These are phyloP conservation scores for Tetramorium alpestre DNA, from an alignment of 1,140 invertebrate genomes.

Conservation along the genomic window DNA sequence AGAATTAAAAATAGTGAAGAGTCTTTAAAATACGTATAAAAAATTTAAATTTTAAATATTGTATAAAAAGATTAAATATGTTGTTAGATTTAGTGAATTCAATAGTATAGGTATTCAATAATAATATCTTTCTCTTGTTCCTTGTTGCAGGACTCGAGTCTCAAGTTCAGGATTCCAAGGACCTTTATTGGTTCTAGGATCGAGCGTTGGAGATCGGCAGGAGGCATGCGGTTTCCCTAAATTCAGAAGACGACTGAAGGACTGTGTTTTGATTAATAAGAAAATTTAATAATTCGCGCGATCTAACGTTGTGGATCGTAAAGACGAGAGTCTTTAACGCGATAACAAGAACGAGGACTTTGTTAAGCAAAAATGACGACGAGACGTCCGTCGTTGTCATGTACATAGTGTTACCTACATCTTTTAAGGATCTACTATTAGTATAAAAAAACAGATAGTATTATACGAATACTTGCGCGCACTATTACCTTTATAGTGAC, in stretches of 20 bases:
- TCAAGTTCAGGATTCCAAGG: slow-evolving; percentile 81
- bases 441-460: slow-evolving; percentile 67
- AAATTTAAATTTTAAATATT: neutral
- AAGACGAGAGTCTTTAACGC: neutral
- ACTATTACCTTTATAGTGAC: slow-evolving; percentile 78
- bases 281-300: slow-evolving; percentile 36
- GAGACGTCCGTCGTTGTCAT: slow-evolving; percentile 51
- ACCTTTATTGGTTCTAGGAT: slow-evolving; percentile 81
- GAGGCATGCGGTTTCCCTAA: slow-evolving; percentile 35
- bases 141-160: slow-evolving; percentile 80
- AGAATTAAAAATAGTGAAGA: neutral
- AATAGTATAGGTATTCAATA: neutral
- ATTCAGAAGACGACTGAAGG: slow-evolving; percentile 36
- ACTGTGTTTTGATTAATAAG: slow-evolving; percentile 23
- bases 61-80: neutral
- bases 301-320: neutral
- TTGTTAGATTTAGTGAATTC: neutral
- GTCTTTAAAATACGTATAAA: neutral
- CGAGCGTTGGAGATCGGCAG: slow-evolving; percentile 59
- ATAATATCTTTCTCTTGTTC: slow-evolving; percentile 2
- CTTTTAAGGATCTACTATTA: slow-evolving; percentile 78
- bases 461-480: slow-evolving; percentile 72
- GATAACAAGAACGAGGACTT: slow-evolving; percentile 46
- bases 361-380: slow-evolving; percentile 64
- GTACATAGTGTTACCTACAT: slow-evolving; percentile 83